Base-by-base conservation (phyloP, 2,113 vertebrate genomes). In the Chelonoidis abingdonii region DNA sequence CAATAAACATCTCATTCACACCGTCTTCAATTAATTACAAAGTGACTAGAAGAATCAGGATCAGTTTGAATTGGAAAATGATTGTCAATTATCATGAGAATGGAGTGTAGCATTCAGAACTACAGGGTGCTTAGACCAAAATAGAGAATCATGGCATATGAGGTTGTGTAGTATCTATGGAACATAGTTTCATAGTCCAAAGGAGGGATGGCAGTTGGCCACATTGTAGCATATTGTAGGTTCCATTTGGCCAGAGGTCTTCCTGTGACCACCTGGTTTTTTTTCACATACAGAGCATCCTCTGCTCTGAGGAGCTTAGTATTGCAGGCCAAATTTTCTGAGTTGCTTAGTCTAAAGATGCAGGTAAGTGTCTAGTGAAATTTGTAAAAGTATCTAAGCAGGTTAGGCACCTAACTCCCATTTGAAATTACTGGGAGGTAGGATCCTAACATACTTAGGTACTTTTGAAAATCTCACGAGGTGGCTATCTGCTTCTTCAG, bases 21-120 rank as follows among this genome's bases (percentile, higher is more conserved):
- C 98, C 98, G 98, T 98, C 98, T 98, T 98, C 97, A 95, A 88
- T 98, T 97, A 98, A 98, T 98, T 98, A 97, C 97, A 98, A 98
- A 98, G 96, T 98, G 98, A 97, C 96, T 94, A 97, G 94, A 96
- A 97, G 97, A 98, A 98, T 98, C 97, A 98, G 95, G 83, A 97
- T 98, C 97, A 96, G 95, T 98, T 98, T 97, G 97, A 96, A 90
- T 96, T 96, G 94, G 94, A 97, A 90, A 89, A 88, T 97, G 96
- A 98, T 97, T 98, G 97, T 98, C 98, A 98, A 97, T 95, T 98
- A 17, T 95, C n/a, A 78, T 72, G 92, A 59, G 41, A 57, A 49
- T 6, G 47, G 38, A 13, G 8, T 35, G 29, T 76, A 56, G 54
- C 59, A 2, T 10, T 19, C 47, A 35, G 50, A 82, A 14, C 83